Evolutionary conservation across 2,113 vertebrate species (phyloP), one percentile per base, ranked within the genome.

Genomic region (Zapornia atra): DNA sequence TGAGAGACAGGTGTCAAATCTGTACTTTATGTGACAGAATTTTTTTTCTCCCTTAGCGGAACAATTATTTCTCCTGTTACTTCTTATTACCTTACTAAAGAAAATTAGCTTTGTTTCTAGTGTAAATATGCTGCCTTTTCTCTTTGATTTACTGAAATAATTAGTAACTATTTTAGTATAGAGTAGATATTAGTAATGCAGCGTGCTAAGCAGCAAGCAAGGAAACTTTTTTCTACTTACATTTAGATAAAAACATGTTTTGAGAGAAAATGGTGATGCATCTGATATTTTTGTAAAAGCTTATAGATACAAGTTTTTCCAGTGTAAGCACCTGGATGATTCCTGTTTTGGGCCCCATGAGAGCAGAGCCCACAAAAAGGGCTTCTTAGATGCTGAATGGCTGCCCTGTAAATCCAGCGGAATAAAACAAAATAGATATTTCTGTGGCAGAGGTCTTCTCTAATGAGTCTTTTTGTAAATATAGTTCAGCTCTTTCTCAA

Each of bases 1-100:
- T 93, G 82, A 82, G 86, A 94, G 78, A 82, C 82, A 46, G 56
- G 33, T 90, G 68, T 93, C 72, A 86, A 57, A 83, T 70, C 70
- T 57, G 12, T 77, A 54, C 38, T 88, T 44, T 21, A 31, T 36
- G 70, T 83, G 46, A 46, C 14, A 28, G 25, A 31, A 17, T 61
- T 85, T 82, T 78, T 82, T 80, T 80, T 54, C 44, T 82, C 10
- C 36, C 60, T 66, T 54, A 59, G 14, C 34, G 59, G 15, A 40
- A 77, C 0, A 5, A 7, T 48, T 76, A 77, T 77, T 89, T 64
- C 13, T 89, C 11, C 16, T 38, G 5, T 85, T 91, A 22, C 10
- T 90, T 81, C 42, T 66, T 40, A 46, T 34, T 72, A 42, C 16
- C 36, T 66, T 69, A 53, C 34, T 88, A 42, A 85, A 56, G 53